phyloP scores from a whole-genome alignment of 2,888 invertebrate species.

The Drosophila macrospina region DNA sequence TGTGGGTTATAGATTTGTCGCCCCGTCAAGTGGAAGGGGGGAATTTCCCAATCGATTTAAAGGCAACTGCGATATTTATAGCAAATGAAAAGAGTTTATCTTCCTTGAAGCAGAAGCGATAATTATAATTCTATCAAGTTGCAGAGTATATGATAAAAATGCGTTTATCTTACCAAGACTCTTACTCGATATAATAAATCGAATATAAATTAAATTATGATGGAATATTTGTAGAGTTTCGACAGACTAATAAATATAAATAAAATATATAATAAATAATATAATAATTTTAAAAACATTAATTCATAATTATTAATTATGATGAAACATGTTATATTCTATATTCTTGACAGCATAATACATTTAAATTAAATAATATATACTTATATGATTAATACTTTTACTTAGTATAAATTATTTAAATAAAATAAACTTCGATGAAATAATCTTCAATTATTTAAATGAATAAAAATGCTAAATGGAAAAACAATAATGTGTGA shows the following conservation, averaged over 20 bases:
- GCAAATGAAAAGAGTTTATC: slow-evolving; percentile 17
- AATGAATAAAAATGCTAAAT: neutral
- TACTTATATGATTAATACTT: neutral
- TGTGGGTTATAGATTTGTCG: slow-evolving; percentile 52
- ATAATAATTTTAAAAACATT: no score
- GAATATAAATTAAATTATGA: no score
- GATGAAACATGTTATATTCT: neutral
- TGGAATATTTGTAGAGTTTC: no score
- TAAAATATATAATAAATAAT: no score
- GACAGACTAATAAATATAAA: no score
- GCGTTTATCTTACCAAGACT: no score
- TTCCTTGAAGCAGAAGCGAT: neutral
- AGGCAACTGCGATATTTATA: slow-evolving; percentile 1
- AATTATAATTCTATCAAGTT: no score
- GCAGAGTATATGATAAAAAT: no score
- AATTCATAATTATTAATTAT: no score
- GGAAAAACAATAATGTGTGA: neutral
- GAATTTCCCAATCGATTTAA: slow-evolving; percentile 14
- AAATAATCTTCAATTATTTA: neutral
- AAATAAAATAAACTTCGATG: no score
- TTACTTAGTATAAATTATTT: neutral
- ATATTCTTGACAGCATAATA: neutral
- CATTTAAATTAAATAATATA: neutral
- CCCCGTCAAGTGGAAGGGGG: slow-evolving; percentile 26
- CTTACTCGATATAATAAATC: no score